phyloP scores from a whole-genome alignment of 2,113 vertebrate genomes.

The Leucopsar rothschildi region DNA sequence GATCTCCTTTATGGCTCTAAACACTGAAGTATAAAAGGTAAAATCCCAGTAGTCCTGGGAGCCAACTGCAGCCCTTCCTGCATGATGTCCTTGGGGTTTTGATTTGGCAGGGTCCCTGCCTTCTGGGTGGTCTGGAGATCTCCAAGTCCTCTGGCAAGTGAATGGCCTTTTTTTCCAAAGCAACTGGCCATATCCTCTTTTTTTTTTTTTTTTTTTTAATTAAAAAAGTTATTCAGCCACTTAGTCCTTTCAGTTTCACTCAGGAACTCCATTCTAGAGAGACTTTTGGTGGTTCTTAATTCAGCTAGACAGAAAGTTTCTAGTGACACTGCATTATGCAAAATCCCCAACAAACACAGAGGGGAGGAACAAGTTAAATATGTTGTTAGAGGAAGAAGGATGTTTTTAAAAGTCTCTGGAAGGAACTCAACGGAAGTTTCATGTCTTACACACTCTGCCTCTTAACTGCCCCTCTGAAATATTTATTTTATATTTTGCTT shows the following conservation, averaged over 20 bases:
- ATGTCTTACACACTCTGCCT: background rate
- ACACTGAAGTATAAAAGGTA: background rate
- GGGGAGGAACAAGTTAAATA: conserved; percentile 17
- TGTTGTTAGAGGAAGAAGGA: conserved; percentile 5
- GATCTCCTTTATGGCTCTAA: background rate
- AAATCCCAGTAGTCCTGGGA: background rate
- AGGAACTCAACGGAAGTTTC: background rate
- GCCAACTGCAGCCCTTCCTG: background rate
- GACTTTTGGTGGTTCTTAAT: conserved; percentile 36
- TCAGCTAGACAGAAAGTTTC: conserved; percentile 34
- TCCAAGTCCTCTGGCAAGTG: conserved; percentile 50
- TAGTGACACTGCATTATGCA: conserved; percentile 14
- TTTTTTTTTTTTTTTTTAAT: background rate
- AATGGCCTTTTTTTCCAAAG: conserved; percentile 33
- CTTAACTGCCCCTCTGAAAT: background rate
- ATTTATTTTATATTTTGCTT: background rate
- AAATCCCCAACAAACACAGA: conserved; percentile 23
- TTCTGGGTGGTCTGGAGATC: conserved; percentile 64
- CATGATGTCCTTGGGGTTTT: conserved; percentile 11
- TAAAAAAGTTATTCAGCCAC: conserved; percentile 35
- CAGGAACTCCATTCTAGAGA: conserved; percentile 28
- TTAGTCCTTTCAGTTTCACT: conserved; percentile 43
- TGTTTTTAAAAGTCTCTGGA: conserved; percentile 29
- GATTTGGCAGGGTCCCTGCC: conserved; percentile 51
- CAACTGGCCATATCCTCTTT: conserved; percentile 38